Conservation (phyloP, 37 sponge, comb jelly and placozoan species). For the Amphimedon queenslandica region DNA sequence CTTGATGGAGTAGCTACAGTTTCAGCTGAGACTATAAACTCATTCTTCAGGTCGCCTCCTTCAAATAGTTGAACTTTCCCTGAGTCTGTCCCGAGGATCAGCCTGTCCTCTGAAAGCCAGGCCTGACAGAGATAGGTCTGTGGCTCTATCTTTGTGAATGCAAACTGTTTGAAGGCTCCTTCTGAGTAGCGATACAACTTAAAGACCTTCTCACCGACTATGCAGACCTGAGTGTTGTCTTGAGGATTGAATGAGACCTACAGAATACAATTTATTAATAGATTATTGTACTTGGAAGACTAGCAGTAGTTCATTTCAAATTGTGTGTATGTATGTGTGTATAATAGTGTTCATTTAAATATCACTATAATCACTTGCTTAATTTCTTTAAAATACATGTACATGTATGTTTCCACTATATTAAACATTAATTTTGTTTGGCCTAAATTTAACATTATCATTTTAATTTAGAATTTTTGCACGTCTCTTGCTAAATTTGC, state of each 20-base stretch:
- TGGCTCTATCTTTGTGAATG: constrained; percentile 78
- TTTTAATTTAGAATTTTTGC: too few species aligned
- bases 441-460: too few species aligned
- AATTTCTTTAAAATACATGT: too few species aligned
- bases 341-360: too few species aligned
- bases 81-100: constrained; percentile 74
- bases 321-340: too few species aligned
- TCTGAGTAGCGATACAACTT: constrained; percentile 90
- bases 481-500: too few species aligned
- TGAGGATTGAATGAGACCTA: constrained; percentile 98
- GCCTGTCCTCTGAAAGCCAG: constrained; percentile 86
- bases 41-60: constrained; percentile 85
- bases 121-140: constrained; percentile 83
- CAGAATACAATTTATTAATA: too few species aligned
- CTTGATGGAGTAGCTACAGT: not conserved
- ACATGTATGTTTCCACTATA: too few species aligned
- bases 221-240: constrained; percentile 93
- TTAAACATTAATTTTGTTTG: too few species aligned
- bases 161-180: constrained; percentile 85
- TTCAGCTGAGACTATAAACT: constrained; percentile 39
- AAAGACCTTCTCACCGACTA: constrained; percentile 88
- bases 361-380: too few species aligned
- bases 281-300: too few species aligned
- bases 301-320: too few species aligned
- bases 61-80: constrained; percentile 92